Evolutionary conservation across 2,113 vertebrate genomes (phyloP).

Genomic region (Crotophaga sulcirostris): DNA sequence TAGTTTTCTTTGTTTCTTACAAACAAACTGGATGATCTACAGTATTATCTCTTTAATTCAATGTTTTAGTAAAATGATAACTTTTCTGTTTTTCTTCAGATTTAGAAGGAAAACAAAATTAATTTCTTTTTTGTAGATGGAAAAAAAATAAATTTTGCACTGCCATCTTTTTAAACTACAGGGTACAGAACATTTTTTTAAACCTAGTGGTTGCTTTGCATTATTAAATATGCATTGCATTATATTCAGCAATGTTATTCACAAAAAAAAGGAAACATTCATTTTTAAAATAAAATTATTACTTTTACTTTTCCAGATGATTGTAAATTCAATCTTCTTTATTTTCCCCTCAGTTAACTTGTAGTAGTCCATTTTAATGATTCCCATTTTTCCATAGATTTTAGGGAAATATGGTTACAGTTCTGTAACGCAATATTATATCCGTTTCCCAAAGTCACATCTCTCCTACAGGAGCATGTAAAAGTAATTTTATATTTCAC

Average conservation of each 20-base stretch:
- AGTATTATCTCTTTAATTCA: neutral
- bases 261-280: neutral
- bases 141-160: neutral
- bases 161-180: neutral
- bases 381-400: fast-evolving
- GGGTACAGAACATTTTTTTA: neutral
- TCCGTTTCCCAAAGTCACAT: neutral
- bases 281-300: neutral
- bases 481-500: neutral
- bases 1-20: neutral
- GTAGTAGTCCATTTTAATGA: neutral
- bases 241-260: neutral
- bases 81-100: neutral
- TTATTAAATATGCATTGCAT: too few species aligned
- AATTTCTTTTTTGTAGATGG: neutral
- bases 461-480: neutral
- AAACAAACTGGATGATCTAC: neutral
- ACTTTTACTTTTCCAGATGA: neutral
- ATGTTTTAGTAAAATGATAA: neutral
- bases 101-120: neutral
- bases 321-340: neutral
- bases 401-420: neutral
- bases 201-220: neutral
- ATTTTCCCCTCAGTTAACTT: neutral
- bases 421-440: neutral